phyloP scores from a whole-genome alignment of 2,888 invertebrate species.

The Synergus laeviventris region DNA sequence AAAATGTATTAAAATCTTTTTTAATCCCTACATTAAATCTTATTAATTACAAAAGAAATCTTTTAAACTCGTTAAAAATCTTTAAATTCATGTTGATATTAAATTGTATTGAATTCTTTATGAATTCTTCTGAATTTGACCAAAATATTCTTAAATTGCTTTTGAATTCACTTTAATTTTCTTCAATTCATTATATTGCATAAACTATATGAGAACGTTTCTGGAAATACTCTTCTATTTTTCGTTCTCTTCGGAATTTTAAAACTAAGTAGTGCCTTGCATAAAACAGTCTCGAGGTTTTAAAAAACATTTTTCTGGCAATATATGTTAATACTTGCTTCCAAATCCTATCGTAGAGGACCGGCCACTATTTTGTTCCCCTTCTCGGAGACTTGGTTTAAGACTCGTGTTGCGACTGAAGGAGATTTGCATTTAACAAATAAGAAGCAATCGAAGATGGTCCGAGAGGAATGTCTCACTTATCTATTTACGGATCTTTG shows the following conservation, averaged over 20 bases:
- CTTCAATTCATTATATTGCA: no score
- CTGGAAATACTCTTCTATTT: background rate
- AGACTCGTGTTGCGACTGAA: constrained; percentile 28
- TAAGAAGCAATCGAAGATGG: constrained; percentile 41
- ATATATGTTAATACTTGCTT: constrained; percentile 4
- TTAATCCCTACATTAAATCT: no score
- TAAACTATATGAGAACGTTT: no score
- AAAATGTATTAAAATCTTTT: no score
- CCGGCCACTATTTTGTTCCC: background rate
- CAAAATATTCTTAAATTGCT: no score
- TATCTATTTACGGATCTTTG: constrained; percentile 42
- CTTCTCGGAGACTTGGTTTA: background rate
- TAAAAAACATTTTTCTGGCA: constrained; percentile 3
- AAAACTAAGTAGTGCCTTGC: background rate
- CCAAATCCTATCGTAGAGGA: background rate
- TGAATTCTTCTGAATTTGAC: no score
- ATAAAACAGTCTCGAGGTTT: background rate
- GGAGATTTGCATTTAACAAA: constrained; percentile 35
- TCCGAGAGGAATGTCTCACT: constrained; percentile 41
- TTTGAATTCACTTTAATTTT: no score
- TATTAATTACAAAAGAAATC: no score
- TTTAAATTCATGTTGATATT: no score
- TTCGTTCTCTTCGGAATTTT: background rate
- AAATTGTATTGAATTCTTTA: no score
- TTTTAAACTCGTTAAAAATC: no score